Evolutionary conservation across 2,888 invertebrate species (phyloP).

Genomic region (Pantelozetes paolii): DNA sequence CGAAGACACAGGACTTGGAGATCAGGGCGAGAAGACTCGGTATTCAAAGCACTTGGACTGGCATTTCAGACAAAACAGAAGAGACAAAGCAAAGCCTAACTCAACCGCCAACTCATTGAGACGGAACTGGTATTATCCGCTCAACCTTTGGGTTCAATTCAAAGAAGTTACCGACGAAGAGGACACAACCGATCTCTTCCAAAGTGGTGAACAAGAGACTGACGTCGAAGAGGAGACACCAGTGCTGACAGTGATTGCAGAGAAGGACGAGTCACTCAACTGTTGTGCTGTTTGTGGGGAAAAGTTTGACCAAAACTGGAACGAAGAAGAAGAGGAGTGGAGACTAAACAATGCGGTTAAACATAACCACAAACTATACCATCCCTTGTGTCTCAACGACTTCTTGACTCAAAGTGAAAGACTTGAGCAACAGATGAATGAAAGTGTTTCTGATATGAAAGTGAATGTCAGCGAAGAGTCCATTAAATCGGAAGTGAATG

Average conservation of each 20-base stretch:
- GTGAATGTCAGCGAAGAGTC: not conserved
- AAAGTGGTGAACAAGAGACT: not conserved
- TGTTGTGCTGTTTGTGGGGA: conserved; percentile 86
- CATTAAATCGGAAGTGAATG: conserved; percentile 1
- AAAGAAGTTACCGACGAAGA: conserved; percentile 55
- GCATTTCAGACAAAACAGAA: conserved; percentile 92
- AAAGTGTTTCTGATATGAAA: not conserved
- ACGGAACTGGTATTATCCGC: conserved; percentile 40
- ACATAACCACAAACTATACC: conserved; percentile 45
- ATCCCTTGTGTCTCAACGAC: conserved; percentile 44
- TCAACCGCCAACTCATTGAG: not conserved
- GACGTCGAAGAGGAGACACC: conserved; percentile 24
- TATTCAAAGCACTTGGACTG: conserved; percentile 93
- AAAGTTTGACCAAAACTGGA: conserved; percentile 88
- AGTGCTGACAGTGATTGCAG: conserved; percentile 35
- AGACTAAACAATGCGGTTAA: conserved; percentile 71
- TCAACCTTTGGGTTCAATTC: conserved; percentile 41
- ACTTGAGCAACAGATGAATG: not conserved
- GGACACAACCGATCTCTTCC: conserved; percentile 58
- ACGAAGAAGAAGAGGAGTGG: conserved; percentile 98
- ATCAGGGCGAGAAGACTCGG: conserved; percentile 55
- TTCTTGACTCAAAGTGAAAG: conserved; percentile 12
- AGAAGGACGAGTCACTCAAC: conserved; percentile 38
- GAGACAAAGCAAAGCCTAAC: conserved; percentile 62
- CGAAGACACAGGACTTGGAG: conserved; percentile 59